Base-by-base conservation (phyloP, 1,140 invertebrate genomes). In the Piezodorus guildinii region DNA sequence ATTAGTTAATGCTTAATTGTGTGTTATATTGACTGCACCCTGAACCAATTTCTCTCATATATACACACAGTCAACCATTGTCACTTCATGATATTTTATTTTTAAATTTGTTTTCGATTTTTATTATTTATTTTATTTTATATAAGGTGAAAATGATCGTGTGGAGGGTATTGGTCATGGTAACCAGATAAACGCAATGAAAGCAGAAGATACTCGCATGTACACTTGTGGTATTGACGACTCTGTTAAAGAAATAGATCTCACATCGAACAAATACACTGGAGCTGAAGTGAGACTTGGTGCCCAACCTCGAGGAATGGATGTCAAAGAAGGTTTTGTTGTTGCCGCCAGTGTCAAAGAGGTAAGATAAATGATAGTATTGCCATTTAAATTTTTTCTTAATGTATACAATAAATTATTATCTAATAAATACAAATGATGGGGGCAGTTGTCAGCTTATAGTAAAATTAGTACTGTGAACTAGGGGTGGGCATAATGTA, bases 221-320 rank as follows among this genome's bases (percentile, higher is more conserved):
- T 87, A 92, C 67, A 92, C 91, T 0, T 87, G 87, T 68, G 90
- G 92, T 23, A 94, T 96, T 68, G 94, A 97, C 73, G 94, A 98
- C 71, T 87, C 84, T 10, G 74, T 96, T 23, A 81, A 86, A 59
- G 80, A 83, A 60, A 83, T 92, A 34, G 81, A 83, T 68, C 76
- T 84, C 2, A 77, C 78, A 60, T 79, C 80, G 5, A 82, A 83
- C 60, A 70, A 77, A 1, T 95, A 91, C 71, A 81, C 81, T 19
- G 80, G 81, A 0, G 76, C 80, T 17, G 79, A 83, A 27, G 74
- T 90, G 1, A 90, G 93, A 72, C 77, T 97, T 12, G 87, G 88
- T 16, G 91, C 91, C 1, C 94, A 97, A 74, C 94, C 95, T 0
- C 80, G 86, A 15, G 89, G 86, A 34, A 80, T 98, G 74, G 87